phyloP scores from a whole-genome alignment of 2,113 vertebrate genomes.

The Diadophis punctatus region DNA sequence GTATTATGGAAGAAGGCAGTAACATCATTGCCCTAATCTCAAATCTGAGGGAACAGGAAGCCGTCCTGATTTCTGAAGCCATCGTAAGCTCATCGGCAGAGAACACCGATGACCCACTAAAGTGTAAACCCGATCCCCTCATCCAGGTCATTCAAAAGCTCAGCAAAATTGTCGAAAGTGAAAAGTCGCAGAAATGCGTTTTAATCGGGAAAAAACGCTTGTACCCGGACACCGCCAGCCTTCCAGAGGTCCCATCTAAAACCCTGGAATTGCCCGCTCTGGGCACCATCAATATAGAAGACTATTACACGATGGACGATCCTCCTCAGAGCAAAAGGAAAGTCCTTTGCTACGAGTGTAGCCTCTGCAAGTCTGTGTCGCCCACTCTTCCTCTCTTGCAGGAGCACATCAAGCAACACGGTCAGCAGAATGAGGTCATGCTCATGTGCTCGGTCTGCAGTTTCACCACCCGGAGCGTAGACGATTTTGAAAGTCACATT shows the following conservation, averaged over 20 bases:
- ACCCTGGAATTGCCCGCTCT: slow-evolving; percentile 62
- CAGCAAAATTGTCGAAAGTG: slow-evolving; percentile 90
- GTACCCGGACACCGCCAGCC: slow-evolving; percentile 51
- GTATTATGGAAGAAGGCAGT: slow-evolving; percentile 86
- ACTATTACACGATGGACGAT: slow-evolving; percentile 49
- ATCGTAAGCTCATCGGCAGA: slow-evolving; percentile 62
- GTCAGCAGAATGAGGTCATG: slow-evolving; percentile 88
- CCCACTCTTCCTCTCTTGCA: slow-evolving; percentile 81
- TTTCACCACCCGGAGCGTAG: slow-evolving; percentile 82
- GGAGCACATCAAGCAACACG: slow-evolving; percentile 87
- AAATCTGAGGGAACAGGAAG: slow-evolving; percentile 71
- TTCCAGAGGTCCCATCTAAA: slow-evolving; percentile 69
- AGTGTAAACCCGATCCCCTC: slow-evolving; percentile 81
- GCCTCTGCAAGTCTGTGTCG: slow-evolving; percentile 86
- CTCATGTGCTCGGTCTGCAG: slow-evolving; percentile 91
- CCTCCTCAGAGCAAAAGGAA: slow-evolving; percentile 65
- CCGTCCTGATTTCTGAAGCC: slow-evolving; percentile 71
- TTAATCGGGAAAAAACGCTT: slow-evolving; percentile 81
- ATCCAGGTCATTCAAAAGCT: slow-evolving; percentile 96
- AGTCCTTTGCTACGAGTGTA: slow-evolving; percentile 89
- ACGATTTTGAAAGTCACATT: slow-evolving; percentile 87
- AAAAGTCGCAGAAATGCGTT: slow-evolving; percentile 80
- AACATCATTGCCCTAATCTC: slow-evolving; percentile 76
- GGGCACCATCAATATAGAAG: slow-evolving; percentile 53
- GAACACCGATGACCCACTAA: slow-evolving; percentile 53